A percentile compares a stretch with the other conserved stretches of the same genome.
Conservation (phyloP, 2,888 invertebrate species). For the Automeris io region DNA sequence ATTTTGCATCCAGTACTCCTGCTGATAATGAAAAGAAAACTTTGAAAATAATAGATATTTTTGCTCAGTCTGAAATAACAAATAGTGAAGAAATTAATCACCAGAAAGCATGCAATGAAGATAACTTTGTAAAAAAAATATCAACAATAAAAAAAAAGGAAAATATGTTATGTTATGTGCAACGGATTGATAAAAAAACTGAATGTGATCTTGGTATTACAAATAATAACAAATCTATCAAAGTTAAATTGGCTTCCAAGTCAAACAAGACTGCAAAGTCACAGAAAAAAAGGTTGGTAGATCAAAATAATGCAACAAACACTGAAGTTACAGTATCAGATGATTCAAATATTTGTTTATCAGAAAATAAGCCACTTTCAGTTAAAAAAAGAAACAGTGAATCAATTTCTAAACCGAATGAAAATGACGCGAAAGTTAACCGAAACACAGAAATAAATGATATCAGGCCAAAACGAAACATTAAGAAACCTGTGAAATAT, state of each 20-base stretch:
- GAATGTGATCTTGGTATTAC: conserved; percentile 24
- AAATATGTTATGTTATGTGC: conserved; percentile 78
- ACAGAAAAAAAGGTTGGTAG: conserved; percentile 11
- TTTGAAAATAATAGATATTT: conserved; percentile 43
- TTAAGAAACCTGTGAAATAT: conserved; percentile 60
- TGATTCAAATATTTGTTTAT: background rate
- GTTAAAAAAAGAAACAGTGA: conserved; percentile 15
- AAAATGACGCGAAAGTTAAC: conserved; percentile 6
- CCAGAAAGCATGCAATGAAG: conserved; percentile 39
- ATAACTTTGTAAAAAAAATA: conserved; percentile 69
- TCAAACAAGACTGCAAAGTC: conserved; percentile 38
- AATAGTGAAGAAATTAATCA: conserved; percentile 19
- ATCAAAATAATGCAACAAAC: conserved; percentile 9
- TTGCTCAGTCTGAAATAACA: conserved; percentile 27
- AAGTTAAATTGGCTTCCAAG: conserved; percentile 49
- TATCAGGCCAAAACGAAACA: conserved; percentile 48
- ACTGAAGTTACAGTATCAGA: too few relatives aligned
- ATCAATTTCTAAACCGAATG: background rate
- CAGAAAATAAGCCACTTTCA: background rate
- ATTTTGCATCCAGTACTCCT: conserved; percentile 9
- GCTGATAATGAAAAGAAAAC: conserved; percentile 23
- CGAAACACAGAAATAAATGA: conserved; percentile 13
- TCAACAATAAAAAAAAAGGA: conserved; percentile 77
- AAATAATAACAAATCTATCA: conserved; percentile 36
- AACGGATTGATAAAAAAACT: conserved; percentile 59